phyloP scores from a whole-genome alignment of 2,113 vertebrate species.

The Sylvilagus bachmani region DNA sequence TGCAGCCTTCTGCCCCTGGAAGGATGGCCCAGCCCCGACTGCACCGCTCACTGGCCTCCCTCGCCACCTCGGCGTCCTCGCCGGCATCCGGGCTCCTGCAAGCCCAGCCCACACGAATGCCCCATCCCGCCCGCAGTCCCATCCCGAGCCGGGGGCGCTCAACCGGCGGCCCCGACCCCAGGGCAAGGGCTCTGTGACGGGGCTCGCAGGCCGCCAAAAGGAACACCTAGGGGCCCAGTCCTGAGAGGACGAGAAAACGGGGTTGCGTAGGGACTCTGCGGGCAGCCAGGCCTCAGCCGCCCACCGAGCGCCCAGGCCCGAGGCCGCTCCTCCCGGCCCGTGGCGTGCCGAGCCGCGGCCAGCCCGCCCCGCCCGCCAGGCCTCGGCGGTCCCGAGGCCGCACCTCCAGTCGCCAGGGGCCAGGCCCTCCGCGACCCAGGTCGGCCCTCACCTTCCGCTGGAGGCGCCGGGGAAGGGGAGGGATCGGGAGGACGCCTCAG shows the following conservation, averaged over 20 bases:
- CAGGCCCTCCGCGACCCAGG: rapidly evolving
- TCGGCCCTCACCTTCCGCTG: slow-evolving; percentile 43
- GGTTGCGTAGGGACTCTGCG: neutral
- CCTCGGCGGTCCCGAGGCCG: neutral
- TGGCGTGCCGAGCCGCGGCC: neutral
- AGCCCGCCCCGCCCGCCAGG: neutral
- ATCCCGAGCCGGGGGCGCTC: no score
- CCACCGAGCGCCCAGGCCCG: neutral
- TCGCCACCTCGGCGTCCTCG: neutral
- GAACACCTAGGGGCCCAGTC: neutral
- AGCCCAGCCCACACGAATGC: neutral
- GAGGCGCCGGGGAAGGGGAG: neutral
- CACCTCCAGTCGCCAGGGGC: rapidly evolving
- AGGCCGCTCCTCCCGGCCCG: neutral
- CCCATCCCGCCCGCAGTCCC: neutral
- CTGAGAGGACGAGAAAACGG: neutral
- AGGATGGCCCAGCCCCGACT: neutral
- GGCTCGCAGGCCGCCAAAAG: neutral
- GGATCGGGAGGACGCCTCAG: neutral
- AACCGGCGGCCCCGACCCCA: no score
- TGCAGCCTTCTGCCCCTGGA: neutral
- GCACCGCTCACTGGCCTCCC: neutral
- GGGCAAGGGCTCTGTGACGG: no score
- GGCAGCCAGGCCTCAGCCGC: slow-evolving; percentile 20
- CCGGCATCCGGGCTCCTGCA: neutral